These are phyloP conservation scores for Cavia aperea DNA, from an alignment of 2,113 vertebrate genomes.

Conservation along the genomic window DNA sequence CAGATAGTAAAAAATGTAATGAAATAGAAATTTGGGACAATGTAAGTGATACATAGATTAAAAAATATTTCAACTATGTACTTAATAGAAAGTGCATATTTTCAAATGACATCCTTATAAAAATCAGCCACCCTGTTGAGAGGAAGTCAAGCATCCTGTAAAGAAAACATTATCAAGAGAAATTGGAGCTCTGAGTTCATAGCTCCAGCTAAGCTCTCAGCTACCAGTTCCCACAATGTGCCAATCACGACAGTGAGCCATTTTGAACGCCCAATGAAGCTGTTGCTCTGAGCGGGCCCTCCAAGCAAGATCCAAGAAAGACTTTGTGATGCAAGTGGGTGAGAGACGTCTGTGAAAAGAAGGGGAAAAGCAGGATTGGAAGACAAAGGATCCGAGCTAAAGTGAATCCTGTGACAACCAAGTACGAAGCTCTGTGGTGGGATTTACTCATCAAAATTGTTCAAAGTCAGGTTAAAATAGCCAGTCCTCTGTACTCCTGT, in stretches of 20 bases:
- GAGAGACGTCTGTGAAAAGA: background rate
- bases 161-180: background rate
- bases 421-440: background rate
- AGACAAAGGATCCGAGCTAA: background rate
- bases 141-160: background rate
- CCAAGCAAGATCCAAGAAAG: background rate
- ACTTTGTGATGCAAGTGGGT: background rate
- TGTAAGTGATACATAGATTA: background rate
- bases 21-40: background rate
- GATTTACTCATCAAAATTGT: background rate
- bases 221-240: background rate
- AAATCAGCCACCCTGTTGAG: background rate
- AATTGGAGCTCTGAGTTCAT: background rate
- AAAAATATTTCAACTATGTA: background rate
- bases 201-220: background rate
- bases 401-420: background rate
- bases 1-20: background rate
- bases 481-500: background rate
- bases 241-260: background rate
- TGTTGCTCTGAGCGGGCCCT: background rate
- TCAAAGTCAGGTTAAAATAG: background rate
- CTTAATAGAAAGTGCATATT: background rate
- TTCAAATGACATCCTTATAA: slow-evolving; percentile 11
- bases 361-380: background rate
- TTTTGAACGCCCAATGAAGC: background rate